phyloP scores from a whole-genome alignment of 2,797 vertebrate genomes.

The Typhlichthys eigenmanni region DNA sequence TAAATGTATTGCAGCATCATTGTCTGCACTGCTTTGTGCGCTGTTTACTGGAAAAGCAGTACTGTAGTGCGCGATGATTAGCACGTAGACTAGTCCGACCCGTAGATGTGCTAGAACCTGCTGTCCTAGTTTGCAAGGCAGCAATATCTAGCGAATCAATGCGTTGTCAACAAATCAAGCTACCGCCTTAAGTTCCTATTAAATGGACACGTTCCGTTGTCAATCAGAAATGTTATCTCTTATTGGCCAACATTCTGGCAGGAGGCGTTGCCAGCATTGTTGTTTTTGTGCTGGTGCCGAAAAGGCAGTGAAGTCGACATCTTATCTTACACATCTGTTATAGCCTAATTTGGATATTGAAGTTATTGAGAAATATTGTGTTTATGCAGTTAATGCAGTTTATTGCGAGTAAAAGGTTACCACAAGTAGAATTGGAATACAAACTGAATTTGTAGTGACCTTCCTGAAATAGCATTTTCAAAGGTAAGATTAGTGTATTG shows the following conservation, averaged over 20 bases:
- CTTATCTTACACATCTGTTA: slow-evolving; percentile 66
- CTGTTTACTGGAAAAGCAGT: slow-evolving; percentile 37
- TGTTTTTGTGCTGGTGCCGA: slow-evolving; percentile 71
- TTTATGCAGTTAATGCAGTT: not conserved
- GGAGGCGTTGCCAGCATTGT: slow-evolving; percentile 54
- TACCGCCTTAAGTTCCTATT: rapidly evolving
- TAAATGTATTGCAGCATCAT: not conserved
- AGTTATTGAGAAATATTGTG: not conserved
- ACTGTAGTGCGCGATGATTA: slow-evolving; percentile 8
- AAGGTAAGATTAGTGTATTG: slow-evolving; percentile 51
- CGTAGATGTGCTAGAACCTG: not conserved
- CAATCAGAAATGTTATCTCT: slow-evolving; percentile 2
- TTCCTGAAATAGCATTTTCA: not conserved
- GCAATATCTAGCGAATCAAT: slow-evolving; percentile 38
- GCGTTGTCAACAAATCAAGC: slow-evolving; percentile 17
- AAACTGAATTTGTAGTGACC: slow-evolving; percentile 13
- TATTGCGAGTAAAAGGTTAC: not conserved
- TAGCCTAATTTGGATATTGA: not conserved
- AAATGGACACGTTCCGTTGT: slow-evolving; percentile 19
- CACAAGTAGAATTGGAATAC: not conserved
- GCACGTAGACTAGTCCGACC: slow-evolving; percentile 11
- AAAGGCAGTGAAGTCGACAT: slow-evolving; percentile 64
- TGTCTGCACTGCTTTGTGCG: too few species aligned
- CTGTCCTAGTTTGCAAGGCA: not conserved
- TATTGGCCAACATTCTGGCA: slow-evolving; percentile 51